Evolutionary conservation across 2,113 vertebrate species (phyloP).

Genomic region (Saguinus midas): DNA sequence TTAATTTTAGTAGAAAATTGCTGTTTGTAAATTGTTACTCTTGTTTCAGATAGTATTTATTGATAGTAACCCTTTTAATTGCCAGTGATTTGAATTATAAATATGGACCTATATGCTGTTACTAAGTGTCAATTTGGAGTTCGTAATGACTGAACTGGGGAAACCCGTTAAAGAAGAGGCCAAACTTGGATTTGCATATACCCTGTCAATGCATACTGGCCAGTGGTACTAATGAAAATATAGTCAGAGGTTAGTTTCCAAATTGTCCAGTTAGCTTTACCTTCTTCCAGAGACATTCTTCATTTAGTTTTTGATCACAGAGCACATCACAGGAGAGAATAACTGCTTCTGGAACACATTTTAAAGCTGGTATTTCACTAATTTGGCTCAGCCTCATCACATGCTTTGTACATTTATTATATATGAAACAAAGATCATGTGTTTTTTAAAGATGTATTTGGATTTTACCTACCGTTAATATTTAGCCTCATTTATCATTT

Average conservation of each 20-base stretch:
- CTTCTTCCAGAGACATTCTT: background rate
- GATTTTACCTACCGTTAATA: background rate
- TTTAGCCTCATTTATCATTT: background rate
- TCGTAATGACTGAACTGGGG: background rate
- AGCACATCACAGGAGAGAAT: background rate
- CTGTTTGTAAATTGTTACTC: background rate
- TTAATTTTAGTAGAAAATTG: background rate
- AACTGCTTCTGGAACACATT: background rate
- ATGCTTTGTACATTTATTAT: background rate
- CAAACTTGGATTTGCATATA: background rate
- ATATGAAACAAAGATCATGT: background rate
- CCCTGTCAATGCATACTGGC: background rate
- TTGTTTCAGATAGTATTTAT: background rate
- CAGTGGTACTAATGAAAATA: background rate
- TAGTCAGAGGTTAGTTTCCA: background rate
- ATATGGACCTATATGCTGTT: background rate
- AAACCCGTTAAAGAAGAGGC: background rate
- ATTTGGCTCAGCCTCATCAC: background rate
- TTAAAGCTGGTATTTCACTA: background rate
- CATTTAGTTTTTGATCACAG: background rate
- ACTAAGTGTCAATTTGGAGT: background rate
- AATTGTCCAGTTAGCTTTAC: background rate
- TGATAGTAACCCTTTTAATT: background rate
- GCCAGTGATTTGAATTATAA: background rate
- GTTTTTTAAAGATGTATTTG: background rate